Percentiles rank a stretch among this genome's conserved stretches.
Evolutionary conservation across 2,888 invertebrate genomes (phyloP).

Genomic region (Chesias legatella): DNA sequence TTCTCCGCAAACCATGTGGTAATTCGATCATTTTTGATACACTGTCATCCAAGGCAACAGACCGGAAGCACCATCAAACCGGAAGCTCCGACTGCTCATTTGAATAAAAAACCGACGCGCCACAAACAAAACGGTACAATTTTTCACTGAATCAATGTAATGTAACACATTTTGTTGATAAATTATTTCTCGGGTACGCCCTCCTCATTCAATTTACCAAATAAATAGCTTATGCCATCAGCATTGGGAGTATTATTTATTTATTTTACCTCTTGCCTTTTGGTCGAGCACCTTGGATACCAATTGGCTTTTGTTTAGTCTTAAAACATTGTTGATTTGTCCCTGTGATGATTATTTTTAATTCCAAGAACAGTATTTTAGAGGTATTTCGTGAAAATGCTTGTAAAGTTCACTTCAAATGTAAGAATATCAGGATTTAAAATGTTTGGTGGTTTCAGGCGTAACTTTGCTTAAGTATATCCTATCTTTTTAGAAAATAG

Average conservation of each 20-base stretch:
- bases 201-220: constrained; percentile 46
- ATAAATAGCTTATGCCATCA: constrained; percentile 47
- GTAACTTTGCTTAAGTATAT: constrained; percentile 3
- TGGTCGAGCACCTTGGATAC: constrained; percentile 32
- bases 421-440: too few species aligned
- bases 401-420: too few species aligned
- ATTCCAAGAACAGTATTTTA: too few species aligned
- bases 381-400: too few species aligned
- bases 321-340: too few species aligned
- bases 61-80: neutral
- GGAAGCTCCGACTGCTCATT: constrained; percentile 13
- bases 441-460: too few species aligned
- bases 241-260: constrained; percentile 40
- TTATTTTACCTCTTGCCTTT: constrained; percentile 33
- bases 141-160: constrained; percentile 47
- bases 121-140: constrained; percentile 43
- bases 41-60: constrained; percentile 1
- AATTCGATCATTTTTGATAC: too few species aligned
- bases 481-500: too few species aligned
- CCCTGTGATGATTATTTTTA: too few species aligned
- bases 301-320: constrained; percentile 19
- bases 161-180: constrained; percentile 51
- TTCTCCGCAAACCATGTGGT: too few species aligned
- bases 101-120: constrained; percentile 29
- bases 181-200: constrained; percentile 45